Evolutionary conservation across 2,797 vertebrate species (phyloP).

Genomic region (Malacoctenus gilli): DNA sequence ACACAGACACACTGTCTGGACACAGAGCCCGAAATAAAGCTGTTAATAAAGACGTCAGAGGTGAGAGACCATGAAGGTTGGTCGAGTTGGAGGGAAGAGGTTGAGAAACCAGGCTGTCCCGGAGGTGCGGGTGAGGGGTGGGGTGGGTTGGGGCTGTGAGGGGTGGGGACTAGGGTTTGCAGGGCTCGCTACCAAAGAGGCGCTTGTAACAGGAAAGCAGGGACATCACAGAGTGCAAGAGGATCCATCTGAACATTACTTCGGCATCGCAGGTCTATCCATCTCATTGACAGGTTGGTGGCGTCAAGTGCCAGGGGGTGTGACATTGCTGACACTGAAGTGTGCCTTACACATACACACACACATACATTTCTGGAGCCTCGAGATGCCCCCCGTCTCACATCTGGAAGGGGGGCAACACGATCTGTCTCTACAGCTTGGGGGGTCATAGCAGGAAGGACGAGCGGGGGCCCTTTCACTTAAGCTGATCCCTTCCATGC

Average conservation of each 20-base stretch:
- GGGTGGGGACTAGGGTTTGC: conserved; percentile 6
- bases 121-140: conserved; percentile 6
- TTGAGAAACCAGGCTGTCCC: conserved; percentile 11
- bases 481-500: conserved; percentile 66
- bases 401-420: conserved; percentile 77
- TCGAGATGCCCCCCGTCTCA: conserved; percentile 58
- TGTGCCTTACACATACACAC: conserved; percentile 56
- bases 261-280: conserved; percentile 69
- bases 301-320: conserved; percentile 78
- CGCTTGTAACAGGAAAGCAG: conserved; percentile 54
- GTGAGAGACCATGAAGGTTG: conserved; percentile 40
- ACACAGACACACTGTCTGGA: conserved; percentile 48
- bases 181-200: conserved; percentile 31
- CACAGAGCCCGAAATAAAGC: conserved; percentile 58
- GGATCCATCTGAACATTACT: conserved; percentile 68
- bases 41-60: conserved; percentile 59
- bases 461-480: conserved; percentile 71
- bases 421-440: conserved; percentile 69
- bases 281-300: conserved; percentile 80
- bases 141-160: conserved; percentile 10
- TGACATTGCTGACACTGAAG: conserved; percentile 76
- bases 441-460: conserved; percentile 66
- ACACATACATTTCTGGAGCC: conserved; percentile 44
- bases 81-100: conserved; percentile 23
- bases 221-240: conserved; percentile 60